Evolutionary conservation across 2,888 invertebrate genomes (phyloP), one percentile per base, ranked within the genome.

Genomic region (Sclerodermus sp.): DNA sequence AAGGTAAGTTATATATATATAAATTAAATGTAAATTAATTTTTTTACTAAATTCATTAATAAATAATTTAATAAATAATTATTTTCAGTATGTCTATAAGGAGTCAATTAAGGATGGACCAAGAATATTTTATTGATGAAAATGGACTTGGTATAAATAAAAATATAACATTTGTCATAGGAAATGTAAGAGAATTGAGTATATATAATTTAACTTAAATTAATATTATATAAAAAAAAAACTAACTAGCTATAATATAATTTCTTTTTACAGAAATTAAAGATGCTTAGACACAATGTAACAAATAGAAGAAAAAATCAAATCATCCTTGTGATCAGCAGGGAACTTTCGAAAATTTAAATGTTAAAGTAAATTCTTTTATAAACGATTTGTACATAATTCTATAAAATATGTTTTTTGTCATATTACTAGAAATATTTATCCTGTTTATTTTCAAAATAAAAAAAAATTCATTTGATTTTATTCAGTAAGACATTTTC

Each of bases 111-210:
- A 76, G 81, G 44, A 82, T 80, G 55, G 87, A 89, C 67, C 82
- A 83, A 39, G 79, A 80, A 31, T 75, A 80, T 70, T 45, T 78
- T 67, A 74, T 83, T 66, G 75, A 81, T 74, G 68, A 86, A 68
- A 68, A 84, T 57, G 80, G 88, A 63, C 79, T 88, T 0, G 76
- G 84, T 10, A 88, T 92, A 38, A 91, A 88, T 73, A 83, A 87
- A 45, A 89, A 91, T 79, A 90, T 93, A 88, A 88, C 87, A 15
- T 93, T 92, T 67, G 82, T 82, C 2, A 82, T 87, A 65, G 83
- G 83, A 58, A 83, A 83, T 72, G 82, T 81, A 70, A 60, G 57
- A 51, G 8, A 37, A 34, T 18, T 23, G 8, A 3, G 8, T 23
- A 23, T 23, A 5, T 23, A 15, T 17, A 15, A 17, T 45, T 39